Base-by-base conservation (phyloP, 2,113 vertebrate genomes). In the Phaethon lepturus region DNA sequence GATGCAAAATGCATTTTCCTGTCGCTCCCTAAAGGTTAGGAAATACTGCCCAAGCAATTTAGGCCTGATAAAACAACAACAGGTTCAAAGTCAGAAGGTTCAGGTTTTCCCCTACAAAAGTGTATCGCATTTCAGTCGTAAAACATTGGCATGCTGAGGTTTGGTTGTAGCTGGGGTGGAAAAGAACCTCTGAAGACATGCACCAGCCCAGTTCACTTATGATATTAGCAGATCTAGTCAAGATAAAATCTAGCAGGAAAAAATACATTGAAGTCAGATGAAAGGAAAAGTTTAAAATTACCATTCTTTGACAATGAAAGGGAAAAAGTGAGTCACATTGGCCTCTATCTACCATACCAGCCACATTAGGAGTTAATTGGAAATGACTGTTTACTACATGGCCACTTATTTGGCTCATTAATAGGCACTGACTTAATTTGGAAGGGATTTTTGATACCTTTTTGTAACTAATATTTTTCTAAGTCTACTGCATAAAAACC, bases 171-270 rank as follows among this genome's bases (percentile, higher is more conserved):
- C 89, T 91, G 69, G 66, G 49, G 62, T 88, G 74, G 84, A 93
- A 94, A 79, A n/a, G 58, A 91, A 77, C 64, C 84, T 95, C 95
- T 94, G 84, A 93, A 96, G 93, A 85, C 73, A 13, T 14, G 58
- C 73, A 93, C 28, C 50, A 83, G 31, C 66, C 86, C 86, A 73
- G 12, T 73, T 93, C 77, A 55, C 62, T 75, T 58, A 69, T 1
- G 42, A 42, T 79, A 90, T 82, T 95, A 93, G 62, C 84, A 93
- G 93, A 93, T 82, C 69, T 55, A 73, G 62, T 58, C 95, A 94
- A 90, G 96, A 96, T 97, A 96, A 97, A 94, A 96, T 95, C 77
- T 88, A 94, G 67, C 67, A 88, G 69, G 86, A 69, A 96, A 97
- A 95, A 95, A 50, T 62, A 93, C 77, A 85, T 19, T 93, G 88